Evolutionary conservation across 2,888 invertebrate genomes (phyloP).

Genomic region (Plemyria rubiginata): DNA sequence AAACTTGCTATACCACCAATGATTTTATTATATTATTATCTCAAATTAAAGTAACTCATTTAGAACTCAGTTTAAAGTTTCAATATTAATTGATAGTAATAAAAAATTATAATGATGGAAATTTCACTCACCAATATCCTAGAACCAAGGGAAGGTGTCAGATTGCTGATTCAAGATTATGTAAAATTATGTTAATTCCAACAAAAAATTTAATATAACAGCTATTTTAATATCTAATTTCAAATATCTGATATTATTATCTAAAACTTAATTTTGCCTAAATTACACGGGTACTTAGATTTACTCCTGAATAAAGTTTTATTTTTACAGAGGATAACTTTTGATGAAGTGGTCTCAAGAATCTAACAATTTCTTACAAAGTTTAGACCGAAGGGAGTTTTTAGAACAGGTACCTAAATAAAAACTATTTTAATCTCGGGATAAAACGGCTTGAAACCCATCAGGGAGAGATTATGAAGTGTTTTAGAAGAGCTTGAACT

Average conservation of each 20-base stretch:
- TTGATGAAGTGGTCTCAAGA: slow-evolving; percentile 5
- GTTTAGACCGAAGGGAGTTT: slow-evolving; percentile 12
- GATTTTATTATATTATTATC: not conserved
- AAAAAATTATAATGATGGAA: too few species aligned
- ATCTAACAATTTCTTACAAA: slow-evolving; percentile 14
- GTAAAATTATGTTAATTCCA: too few species aligned
- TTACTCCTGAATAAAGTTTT: not conserved
- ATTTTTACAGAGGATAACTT: not conserved
- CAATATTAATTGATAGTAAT: too few species aligned
- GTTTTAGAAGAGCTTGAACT: slow-evolving; percentile 38
- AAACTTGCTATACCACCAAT: not conserved
- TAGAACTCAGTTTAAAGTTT: too few species aligned
- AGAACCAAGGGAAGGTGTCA: too few species aligned
- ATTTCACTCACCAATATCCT: too few species aligned
- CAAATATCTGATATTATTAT: too few species aligned
- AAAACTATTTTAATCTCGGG: slow-evolving; percentile 29
- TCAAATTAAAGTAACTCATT: too few species aligned
- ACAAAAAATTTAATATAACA: too few species aligned
- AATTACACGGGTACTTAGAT: not conserved
- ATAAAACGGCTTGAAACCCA: slow-evolving; percentile 26
- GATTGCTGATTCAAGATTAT: too few species aligned
- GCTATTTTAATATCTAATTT: too few species aligned
- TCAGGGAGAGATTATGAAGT: slow-evolving; percentile 31
- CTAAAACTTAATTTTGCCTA: too few species aligned
- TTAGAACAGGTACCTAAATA: slow-evolving; percentile 20